These are phyloP conservation scores for Pardosa pseudoannulata DNA, from an alignment of 2,888 invertebrate genomes.

Conservation along the genomic window DNA sequence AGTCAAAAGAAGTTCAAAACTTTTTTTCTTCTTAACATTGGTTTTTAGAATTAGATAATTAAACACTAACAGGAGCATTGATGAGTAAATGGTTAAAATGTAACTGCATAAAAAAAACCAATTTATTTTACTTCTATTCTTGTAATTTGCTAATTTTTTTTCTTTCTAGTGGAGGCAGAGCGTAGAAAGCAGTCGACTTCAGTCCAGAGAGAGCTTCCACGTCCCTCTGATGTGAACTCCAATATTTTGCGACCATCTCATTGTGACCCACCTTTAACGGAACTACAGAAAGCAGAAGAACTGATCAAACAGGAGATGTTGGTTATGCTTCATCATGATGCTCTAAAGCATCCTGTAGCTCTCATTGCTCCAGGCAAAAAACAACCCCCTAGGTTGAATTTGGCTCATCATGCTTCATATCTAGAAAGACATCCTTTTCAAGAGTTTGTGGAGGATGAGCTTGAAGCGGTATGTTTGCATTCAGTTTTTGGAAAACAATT, in stretches of 20 bases:
- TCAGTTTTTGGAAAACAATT: too few relatives aligned
- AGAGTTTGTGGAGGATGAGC: constrained; percentile 83
- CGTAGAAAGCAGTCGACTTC: constrained; percentile 88
- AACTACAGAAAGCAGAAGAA: constrained; percentile 96
- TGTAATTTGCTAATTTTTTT: too few relatives aligned
- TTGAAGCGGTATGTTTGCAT: constrained; percentile 75
- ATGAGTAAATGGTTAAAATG: too few relatives aligned
- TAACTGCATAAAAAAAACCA: too few relatives aligned
- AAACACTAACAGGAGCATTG: too few relatives aligned
- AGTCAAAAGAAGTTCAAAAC: too few relatives aligned
- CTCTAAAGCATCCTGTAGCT: constrained; percentile 84
- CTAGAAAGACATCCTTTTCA: constrained; percentile 92
- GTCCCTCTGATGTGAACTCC: constrained; percentile 91
- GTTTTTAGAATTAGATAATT: too few relatives aligned
- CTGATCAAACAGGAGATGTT: constrained; percentile 97
- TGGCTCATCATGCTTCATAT: constrained; percentile 86
- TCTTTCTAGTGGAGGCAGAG: constrained; percentile 81
- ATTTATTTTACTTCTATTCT: too few relatives aligned
- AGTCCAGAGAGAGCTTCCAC: constrained; percentile 89
- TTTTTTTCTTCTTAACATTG: too few relatives aligned
- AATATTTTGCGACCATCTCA: constrained; percentile 87
- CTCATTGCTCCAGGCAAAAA: constrained; percentile 76
- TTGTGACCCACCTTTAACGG: constrained; percentile 85
- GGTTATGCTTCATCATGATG: constrained; percentile 94
- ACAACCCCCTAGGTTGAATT: constrained; percentile 78